Evolutionary conservation across 2,797 vertebrate species (phyloP), one percentile per base, ranked within the genome.

Genomic region (Gymnodraco acuticeps): DNA sequence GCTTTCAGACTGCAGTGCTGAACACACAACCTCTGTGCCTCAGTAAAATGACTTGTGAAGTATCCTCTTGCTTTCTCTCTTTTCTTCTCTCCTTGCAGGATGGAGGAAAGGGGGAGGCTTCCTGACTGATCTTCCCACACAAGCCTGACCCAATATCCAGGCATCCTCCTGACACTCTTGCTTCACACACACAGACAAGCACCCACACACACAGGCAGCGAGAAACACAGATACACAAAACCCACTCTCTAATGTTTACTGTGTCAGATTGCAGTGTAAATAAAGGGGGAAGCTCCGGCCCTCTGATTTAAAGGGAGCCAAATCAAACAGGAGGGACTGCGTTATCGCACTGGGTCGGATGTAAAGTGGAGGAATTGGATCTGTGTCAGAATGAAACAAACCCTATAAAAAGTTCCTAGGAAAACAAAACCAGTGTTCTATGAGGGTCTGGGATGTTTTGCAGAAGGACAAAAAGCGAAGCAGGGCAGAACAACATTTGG

Each of bases 261-360:
- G 83, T 88, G 87, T 92, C 85, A 70, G 84, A 89, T 88, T 91
- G 88, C 88, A 88, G 83, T 77, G 90, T 87, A 93, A 93, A 93
- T 89, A 93, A 81, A 84, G 61, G 64, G 64, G 84, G 80, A 78
- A 71, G 84, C 73, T 73, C 68, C 33, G 71, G 82, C 66, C 66
- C 76, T 82, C 78, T 56, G 86, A 94, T 92, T 93, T 80, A 93
- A 94, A 92, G 71, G 73, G 63, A 76, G 94, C 93, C 94, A 95
- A 94, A 75, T 88, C 81, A 94, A 95, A 93, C 93, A 94, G 78
- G 80, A 86, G 87, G 75, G 70, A 67, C 78, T 50, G 85, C 15
- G 63, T 87, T 88, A 90, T 93, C 86, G 7, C 86, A 53, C 80
- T 19, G 80, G 64, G 74, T 64, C 48, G 75, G 63, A 89, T 67